Evolutionary conservation across 2,113 vertebrate genomes (phyloP).

Genomic region (Hyperopisus bebe): DNA sequence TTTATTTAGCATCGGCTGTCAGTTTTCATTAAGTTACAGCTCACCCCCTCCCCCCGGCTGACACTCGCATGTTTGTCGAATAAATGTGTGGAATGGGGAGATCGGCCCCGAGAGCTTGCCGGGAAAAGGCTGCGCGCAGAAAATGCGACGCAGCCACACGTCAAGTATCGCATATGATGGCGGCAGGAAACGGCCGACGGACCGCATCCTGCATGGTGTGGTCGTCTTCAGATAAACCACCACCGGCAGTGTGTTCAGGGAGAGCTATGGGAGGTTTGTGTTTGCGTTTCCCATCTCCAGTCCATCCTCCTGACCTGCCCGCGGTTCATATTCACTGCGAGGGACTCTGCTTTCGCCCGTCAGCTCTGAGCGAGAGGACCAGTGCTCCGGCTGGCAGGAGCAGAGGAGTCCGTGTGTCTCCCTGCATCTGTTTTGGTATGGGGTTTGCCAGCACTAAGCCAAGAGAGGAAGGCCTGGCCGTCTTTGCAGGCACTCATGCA

Average conservation of each 20-base stretch:
- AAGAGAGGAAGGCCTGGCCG: not conserved
- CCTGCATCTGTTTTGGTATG: not conserved
- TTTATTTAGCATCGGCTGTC: constrained; percentile 28
- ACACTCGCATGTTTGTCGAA: not conserved
- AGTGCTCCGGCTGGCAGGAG: not conserved
- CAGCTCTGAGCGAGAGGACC: not conserved
- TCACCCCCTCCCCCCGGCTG: not conserved
- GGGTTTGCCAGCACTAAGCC: not conserved
- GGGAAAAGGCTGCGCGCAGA: not conserved
- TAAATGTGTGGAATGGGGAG: not conserved
- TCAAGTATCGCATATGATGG: not conserved
- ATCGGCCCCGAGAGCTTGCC: not conserved
- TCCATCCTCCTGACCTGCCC: not conserved
- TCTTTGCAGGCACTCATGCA: not conserved
- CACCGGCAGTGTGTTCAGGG: not conserved
- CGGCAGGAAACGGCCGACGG: not conserved
- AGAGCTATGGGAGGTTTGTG: not conserved
- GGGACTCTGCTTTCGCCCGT: not conserved
- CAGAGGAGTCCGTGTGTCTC: not conserved
- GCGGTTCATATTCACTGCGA: not conserved
- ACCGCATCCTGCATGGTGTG: no score
- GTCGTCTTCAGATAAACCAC: not conserved
- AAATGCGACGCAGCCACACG: not conserved
- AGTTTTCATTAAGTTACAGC: constrained; percentile 17
- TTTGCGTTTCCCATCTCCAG: not conserved